These are phyloP conservation scores for Cosmia trapezina DNA, from an alignment of 2,888 invertebrate species.

Conservation along the genomic window DNA sequence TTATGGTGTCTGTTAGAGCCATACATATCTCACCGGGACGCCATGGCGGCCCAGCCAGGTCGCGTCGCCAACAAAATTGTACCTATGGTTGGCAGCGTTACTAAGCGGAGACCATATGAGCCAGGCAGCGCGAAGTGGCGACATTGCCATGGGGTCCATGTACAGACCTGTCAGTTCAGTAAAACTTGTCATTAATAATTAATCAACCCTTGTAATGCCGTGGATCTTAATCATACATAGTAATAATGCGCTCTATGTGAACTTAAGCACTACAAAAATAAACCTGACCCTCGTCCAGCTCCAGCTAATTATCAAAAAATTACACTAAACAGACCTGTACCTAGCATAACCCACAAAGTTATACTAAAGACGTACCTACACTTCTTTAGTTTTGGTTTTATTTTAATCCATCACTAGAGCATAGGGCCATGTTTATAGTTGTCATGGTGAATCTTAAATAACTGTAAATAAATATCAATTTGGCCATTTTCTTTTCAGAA, in stretches of 20 bases:
- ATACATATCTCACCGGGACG: not conserved
- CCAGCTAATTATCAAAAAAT: slow-evolving; percentile 1
- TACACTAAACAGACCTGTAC: slow-evolving; percentile 12
- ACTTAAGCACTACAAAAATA: slow-evolving; percentile 33
- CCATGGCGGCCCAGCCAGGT: not conserved
- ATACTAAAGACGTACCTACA: too few relatives aligned
- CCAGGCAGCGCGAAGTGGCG: not conserved
- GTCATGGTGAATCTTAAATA: slow-evolving; percentile 37
- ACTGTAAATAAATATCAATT: slow-evolving; percentile 69
- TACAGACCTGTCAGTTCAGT: slow-evolving; percentile 4
- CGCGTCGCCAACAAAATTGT: not conserved
- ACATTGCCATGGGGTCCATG: not conserved
- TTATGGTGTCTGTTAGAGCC: not conserved
- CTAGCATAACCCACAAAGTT: not conserved
- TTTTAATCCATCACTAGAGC: slow-evolving; percentile 12
- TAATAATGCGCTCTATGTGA: slow-evolving; percentile 23
- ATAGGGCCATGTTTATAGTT: slow-evolving; percentile 12
- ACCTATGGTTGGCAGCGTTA: not conserved
- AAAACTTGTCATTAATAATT: not conserved
- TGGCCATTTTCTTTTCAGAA: slow-evolving; percentile 60
- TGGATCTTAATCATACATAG: slow-evolving; percentile 13
- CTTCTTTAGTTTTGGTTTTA: not conserved
- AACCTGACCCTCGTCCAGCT: slow-evolving; percentile 18
- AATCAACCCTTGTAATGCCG: slow-evolving; percentile 17
- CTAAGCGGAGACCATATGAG: not conserved